Conservation (phyloP, 2,888 invertebrate species). For the Bugulina stolonifera region DNA sequence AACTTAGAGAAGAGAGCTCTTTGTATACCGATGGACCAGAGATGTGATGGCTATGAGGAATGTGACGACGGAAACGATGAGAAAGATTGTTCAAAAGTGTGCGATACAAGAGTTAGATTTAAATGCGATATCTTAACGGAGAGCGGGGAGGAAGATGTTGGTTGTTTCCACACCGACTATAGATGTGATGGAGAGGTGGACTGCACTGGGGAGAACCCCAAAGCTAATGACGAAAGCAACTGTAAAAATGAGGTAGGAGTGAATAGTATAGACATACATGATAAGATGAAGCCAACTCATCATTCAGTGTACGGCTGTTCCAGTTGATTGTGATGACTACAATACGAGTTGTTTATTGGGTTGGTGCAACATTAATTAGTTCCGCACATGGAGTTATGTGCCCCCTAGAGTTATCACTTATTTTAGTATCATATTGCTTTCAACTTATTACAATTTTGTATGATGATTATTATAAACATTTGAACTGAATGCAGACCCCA, state of each 20-base stretch:
- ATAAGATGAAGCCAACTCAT: too few species aligned
- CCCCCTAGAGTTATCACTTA: too few species aligned
- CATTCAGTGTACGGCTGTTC: too few species aligned
- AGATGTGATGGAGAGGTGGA: constrained; percentile 24
- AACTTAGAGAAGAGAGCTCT: not conserved
- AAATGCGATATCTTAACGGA: not conserved
- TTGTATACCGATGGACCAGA: not conserved
- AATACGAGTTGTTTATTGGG: too few species aligned
- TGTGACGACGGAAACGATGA: constrained; percentile 12
- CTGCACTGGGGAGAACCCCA: not conserved
- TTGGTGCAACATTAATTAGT: too few species aligned
- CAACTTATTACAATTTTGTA: too few species aligned
- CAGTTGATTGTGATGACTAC: too few species aligned
- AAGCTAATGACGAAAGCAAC: not conserved
- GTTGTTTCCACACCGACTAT: not conserved
- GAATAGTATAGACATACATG: too few species aligned
- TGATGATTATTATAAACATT: too few species aligned
- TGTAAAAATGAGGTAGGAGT: not conserved
- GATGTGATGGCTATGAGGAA: constrained; percentile 13
- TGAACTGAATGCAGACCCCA: too few species aligned
- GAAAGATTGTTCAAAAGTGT: not conserved
- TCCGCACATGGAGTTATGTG: too few species aligned
- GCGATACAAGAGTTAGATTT: not conserved
- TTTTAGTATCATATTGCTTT: too few species aligned
- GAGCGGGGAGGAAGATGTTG: not conserved